A percentile compares a stretch with the other conserved stretches of the same genome.
Conservation (phyloP, 2,888 invertebrate species). For the Lycophotia porphyrea region DNA sequence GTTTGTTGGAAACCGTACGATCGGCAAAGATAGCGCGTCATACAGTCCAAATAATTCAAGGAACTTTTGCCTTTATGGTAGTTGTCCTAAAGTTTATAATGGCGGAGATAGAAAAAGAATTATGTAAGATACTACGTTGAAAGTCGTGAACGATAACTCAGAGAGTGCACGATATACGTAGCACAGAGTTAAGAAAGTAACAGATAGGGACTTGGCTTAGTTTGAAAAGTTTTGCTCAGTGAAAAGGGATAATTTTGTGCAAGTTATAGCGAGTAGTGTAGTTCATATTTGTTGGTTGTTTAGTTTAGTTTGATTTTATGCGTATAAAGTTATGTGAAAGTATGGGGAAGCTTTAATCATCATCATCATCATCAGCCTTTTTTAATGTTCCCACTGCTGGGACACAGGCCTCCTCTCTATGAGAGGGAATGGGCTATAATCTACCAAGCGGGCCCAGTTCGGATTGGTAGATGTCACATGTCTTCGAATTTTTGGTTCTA, state of each 20-base stretch:
- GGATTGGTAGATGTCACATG: no score
- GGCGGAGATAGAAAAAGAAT: constrained; percentile 44
- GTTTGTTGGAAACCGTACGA: constrained; percentile 59
- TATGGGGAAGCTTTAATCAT: no score
- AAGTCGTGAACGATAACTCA: constrained; percentile 66
- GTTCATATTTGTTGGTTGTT: constrained; percentile 21
- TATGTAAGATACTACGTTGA: constrained; percentile 65
- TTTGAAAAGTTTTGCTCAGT: constrained; percentile 44
- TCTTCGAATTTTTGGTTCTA: no score
- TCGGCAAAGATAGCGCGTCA: constrained; percentile 49
- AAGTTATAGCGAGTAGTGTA: constrained; percentile 42
- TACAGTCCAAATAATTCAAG: constrained; percentile 42
- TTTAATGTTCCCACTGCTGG: no score
- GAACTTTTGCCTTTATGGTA: constrained; percentile 48
- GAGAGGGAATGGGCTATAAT: no score
- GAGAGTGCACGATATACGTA: constrained; percentile 61
- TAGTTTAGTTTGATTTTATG: constrained; percentile 26
- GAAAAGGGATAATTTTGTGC: constrained; percentile 54
- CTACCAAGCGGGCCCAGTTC: no score
- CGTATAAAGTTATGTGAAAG: constrained; percentile 8
- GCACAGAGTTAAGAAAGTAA: constrained; percentile 63
- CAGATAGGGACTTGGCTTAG: constrained; percentile 48
- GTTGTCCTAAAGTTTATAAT: constrained; percentile 52
- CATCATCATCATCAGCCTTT: no score
- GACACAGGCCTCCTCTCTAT: no score